Evolutionary conservation across 2,888 invertebrate genomes (phyloP), one percentile per base, ranked within the genome.

Genomic region (Drosophila dives): DNA sequence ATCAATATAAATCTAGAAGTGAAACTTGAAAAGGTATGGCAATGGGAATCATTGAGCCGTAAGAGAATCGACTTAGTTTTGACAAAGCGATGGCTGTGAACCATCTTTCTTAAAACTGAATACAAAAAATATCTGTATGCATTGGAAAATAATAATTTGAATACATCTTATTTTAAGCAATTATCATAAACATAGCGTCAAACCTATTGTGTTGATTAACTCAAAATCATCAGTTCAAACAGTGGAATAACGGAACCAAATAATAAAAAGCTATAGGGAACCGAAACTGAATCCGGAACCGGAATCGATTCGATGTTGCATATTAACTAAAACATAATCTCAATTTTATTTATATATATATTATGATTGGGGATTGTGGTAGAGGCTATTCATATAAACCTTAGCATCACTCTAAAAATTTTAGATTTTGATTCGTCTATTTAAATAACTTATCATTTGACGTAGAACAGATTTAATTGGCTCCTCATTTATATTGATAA

Each of bases 401-500:
- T 8, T 23, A 45, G 0, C 45, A 15, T 45, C 8, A 45, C 45
- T 23, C 45, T 45, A 45, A 4, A 8, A 8, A 23, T 45, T 45
- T 15, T 45, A 3, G 45, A 45, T 4, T 26, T 23, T 3, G 5
- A 26, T 49, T 49, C 1, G 49, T 49, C 23, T 17, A 26, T 20
- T 38, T 26, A 17, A 26, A 54, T 34, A 3, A 48, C 66, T 38
- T 66, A 66, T 65, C 67, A 66, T 55, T 33, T 66, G 67, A 66
- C 66, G 54, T 36, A 7, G 33, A 66, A 15, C 15, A 15, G 36
- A 17, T 32, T 42, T 48, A 53, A 69, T 69, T 53, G 33, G 33
- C 20, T 61, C 29, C 45, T 48, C 60, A 53, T 76, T 53, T 50
- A 15, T 70, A 54, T 58, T 61, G 53, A 53, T 33, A 54, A 59